Conservation (phyloP, 35 echinoderm and acorn worm genomes). For the Anneissia japonica region DNA sequence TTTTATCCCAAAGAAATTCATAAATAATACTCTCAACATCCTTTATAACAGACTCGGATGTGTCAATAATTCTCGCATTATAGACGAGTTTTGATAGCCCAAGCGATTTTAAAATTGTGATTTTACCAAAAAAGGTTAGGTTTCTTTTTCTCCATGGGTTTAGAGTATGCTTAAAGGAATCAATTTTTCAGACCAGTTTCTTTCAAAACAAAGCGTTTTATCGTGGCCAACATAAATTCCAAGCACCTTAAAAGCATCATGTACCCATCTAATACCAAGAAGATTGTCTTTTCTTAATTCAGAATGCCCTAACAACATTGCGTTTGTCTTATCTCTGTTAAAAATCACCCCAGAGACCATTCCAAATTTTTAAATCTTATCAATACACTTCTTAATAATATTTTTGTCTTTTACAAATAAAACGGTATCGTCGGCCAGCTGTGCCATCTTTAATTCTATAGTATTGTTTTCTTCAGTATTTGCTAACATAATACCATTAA, state of each 20-base stretch:
- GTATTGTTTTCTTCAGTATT: background rate
- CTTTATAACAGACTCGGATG: background rate
- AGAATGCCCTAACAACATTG: background rate
- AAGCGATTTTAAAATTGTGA: background rate
- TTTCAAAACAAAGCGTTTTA: background rate
- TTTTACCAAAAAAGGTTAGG: background rate
- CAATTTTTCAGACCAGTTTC: background rate
- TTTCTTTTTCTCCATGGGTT: background rate
- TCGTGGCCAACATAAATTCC: background rate
- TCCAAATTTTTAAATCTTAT: background rate
- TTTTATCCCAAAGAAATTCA: background rate
- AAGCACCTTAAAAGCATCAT: background rate
- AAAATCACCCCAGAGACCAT: background rate
- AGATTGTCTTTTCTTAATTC: background rate
- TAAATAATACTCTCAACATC: background rate
- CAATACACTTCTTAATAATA: background rate
- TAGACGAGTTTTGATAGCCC: background rate
- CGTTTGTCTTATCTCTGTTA: background rate
- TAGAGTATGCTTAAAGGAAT: background rate
- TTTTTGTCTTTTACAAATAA: background rate
- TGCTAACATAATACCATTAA: background rate
- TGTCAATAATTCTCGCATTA: background rate
- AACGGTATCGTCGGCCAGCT: background rate
- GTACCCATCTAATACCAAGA: background rate
- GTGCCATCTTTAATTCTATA: background rate